Evolutionary conservation across 2,113 vertebrate species (phyloP), one percentile per base, ranked within the genome.

Genomic region (Muscicapa adusta): DNA sequence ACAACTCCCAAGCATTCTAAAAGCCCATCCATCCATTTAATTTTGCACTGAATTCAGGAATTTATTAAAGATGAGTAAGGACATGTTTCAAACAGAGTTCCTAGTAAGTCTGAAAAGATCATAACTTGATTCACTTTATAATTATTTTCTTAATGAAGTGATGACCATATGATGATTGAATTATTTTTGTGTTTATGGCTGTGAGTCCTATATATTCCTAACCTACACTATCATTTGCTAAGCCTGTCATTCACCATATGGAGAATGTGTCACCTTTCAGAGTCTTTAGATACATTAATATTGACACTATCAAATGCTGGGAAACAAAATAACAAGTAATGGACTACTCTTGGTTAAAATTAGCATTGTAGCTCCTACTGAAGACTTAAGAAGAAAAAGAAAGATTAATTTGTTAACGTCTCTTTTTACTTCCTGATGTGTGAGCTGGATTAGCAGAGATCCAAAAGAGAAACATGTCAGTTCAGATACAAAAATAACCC

Each of bases 231-330:
- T 14, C 5, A 22, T 62, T 88, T 73, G 17, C 66, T 61, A 80
- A 53, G 2, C 22, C 22, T 42, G 16, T 54, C 51, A 66, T 47
- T 91, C 23, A 47, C 13, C 10, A 34, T 1, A 7, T 4, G 7
- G 42, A 63, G 12, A 78, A 70, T 10, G 2, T 23, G n/a, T 19
- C 17, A 71, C 38, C 26, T 87, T 67, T 60, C 51, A 57, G 42
- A 66, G 36, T 26, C 34, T 89, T 51, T 29, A 62, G 28, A 73
- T 8, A 80, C 22, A 34, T 77, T 36, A 73, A 48, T 40, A 80
- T 0, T 2, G 50, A 36, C 31, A 57, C 17, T 5, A 4, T 22
- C 28, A 45, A 76, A 14, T 62, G 6, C 34, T 31, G 6, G 31
- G 47, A 84, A 76, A 77, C 18, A 60, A 82, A 85, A 23, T 29